phyloP scores from a whole-genome alignment of 2,888 invertebrate genomes.

The Sthenelais limicola region DNA sequence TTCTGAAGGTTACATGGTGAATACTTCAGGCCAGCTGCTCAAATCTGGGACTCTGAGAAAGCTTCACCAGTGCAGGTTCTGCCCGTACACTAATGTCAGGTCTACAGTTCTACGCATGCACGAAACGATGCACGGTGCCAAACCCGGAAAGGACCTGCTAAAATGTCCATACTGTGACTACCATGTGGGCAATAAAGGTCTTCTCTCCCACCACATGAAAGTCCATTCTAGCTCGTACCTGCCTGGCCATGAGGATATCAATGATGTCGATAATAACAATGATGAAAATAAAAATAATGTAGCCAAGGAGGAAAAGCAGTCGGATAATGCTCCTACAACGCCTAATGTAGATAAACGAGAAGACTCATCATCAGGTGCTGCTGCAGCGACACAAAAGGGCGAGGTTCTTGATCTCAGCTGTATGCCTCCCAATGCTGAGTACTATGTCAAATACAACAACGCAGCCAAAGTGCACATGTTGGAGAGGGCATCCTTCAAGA shows the following conservation, averaged over 20 bases:
- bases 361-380: neutral
- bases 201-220: conserved; percentile 78
- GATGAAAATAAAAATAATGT: conserved; percentile 53
- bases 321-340: neutral
- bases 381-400: neutral
- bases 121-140: conserved; percentile 82
- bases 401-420: conserved; percentile 4
- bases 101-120: conserved; percentile 87
- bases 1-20: conserved; percentile 59
- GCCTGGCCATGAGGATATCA: conserved; percentile 52
- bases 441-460: conserved; percentile 51
- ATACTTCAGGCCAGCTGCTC: conserved; percentile 74
- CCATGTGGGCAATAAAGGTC: conserved; percentile 81
- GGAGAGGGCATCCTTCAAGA: conserved; percentile 82
- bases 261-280: conserved; percentile 62
- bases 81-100: conserved; percentile 87
- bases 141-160: conserved; percentile 64
- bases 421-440: conserved; percentile 42
- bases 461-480: conserved; percentile 77
- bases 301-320: neutral
- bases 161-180: conserved; percentile 87
- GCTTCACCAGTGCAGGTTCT: conserved; percentile 88
- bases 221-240: conserved; percentile 75
- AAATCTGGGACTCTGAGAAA: conserved; percentile 82
- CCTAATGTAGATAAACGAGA: too few relatives aligned